A percentile compares a stretch with the other conserved stretches of the same genome.
These are phyloP conservation scores for Saimiri boliviensis DNA, from an alignment of 2,113 vertebrate genomes.

Conservation along the genomic window DNA sequence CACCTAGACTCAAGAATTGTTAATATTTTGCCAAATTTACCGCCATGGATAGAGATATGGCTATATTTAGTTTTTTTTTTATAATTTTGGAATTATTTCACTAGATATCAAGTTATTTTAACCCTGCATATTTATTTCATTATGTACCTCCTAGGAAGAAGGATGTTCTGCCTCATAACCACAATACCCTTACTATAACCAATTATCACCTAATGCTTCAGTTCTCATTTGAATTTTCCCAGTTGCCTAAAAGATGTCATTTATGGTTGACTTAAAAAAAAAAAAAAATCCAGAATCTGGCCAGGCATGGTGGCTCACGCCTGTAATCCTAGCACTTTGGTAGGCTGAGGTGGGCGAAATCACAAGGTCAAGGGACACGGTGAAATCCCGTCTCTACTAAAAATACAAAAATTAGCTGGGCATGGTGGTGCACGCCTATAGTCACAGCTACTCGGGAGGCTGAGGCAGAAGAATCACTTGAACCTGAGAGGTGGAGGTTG, in stretches of 20 bases:
- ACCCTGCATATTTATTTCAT: neutral
- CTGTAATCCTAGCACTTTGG: too few species aligned
- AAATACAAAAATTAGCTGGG: too few species aligned
- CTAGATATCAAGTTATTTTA: neutral
- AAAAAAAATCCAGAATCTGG: neutral
- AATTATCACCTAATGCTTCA: neutral
- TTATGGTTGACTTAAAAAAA: neutral
- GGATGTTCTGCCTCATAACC: neutral
- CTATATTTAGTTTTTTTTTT: neutral
- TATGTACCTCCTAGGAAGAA: neutral
- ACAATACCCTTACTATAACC: neutral
- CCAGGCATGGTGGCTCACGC: too few species aligned
- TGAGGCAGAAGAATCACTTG: too few species aligned
- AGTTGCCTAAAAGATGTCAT: neutral
- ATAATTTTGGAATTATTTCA: neutral
- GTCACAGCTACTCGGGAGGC: too few species aligned
- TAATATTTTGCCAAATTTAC: neutral
- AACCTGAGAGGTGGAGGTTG: too few species aligned
- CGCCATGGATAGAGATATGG: neutral
- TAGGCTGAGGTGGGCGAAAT: too few species aligned
- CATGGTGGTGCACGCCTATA: too few species aligned
- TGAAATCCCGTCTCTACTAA: too few species aligned
- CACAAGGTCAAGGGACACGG: too few species aligned
- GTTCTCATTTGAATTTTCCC: neutral
- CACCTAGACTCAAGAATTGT: neutral